A percentile compares a stretch with the other conserved stretches of the same genome.
These are phyloP conservation scores for Trematocara variabile DNA, from an alignment of 2,113 vertebrate species.

Conservation along the genomic window DNA sequence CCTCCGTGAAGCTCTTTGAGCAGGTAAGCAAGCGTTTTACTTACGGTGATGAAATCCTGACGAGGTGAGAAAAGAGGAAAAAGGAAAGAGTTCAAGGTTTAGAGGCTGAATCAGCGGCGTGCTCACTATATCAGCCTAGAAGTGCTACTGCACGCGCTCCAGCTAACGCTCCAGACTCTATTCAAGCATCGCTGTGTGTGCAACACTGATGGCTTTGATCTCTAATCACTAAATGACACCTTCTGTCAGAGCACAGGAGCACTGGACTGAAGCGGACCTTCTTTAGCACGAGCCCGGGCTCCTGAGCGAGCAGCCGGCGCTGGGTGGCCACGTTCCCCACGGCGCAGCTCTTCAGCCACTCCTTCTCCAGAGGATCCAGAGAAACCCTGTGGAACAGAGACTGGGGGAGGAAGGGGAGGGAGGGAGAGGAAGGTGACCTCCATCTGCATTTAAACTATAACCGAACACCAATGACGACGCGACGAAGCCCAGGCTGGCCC, in stretches of 20 bases:
- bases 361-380: conserved; percentile 58
- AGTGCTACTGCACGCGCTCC: not conserved
- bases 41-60: conserved; percentile 70
- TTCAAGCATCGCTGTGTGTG: not conserved
- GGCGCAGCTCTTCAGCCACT: conserved; percentile 55
- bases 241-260: not conserved
- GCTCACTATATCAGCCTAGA: not conserved
- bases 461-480: not conserved
- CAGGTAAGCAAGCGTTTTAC: not conserved
- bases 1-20: not conserved
- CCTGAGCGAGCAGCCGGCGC: conserved; percentile 38
- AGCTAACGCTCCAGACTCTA: not conserved
- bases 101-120: not conserved
- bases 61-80: not conserved
- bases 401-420: not conserved
- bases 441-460: not conserved
- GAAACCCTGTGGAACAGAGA: conserved; percentile 63
- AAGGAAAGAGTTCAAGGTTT: not conserved
- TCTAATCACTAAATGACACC: not conserved
- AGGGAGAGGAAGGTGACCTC: not conserved
- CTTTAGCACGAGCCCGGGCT: conserved; percentile 39
- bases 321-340: conserved; percentile 31
- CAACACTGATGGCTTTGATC: not conserved
- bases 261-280: conserved; percentile 15
- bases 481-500: not conserved